These are phyloP conservation scores for Isichthys henryi DNA, from an alignment of 2,113 vertebrate genomes.

Conservation along the genomic window DNA sequence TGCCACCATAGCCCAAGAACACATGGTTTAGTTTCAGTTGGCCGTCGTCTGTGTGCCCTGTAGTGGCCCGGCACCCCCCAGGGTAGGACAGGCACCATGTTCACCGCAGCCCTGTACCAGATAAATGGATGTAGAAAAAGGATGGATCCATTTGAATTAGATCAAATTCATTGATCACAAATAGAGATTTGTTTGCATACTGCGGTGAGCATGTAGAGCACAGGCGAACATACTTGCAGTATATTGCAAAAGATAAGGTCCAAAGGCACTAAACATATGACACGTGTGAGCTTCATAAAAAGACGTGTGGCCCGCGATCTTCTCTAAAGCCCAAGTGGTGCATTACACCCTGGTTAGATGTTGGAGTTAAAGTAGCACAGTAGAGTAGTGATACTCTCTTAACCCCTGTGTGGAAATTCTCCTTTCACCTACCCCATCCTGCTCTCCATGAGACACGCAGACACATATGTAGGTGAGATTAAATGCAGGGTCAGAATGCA, in stretches of 20 bases:
- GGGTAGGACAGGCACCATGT: neutral
- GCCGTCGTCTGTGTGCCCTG: neutral
- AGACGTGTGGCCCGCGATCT: neutral
- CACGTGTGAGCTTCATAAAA: neutral
- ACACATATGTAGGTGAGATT: neutral
- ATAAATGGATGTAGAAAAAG: neutral
- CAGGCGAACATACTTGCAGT: neutral
- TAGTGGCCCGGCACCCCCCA: neutral
- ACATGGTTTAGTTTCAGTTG: neutral
- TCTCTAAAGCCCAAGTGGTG: neutral
- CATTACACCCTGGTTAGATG: neutral
- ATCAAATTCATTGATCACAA: neutral
- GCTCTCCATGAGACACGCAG: neutral
- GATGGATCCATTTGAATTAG: neutral
- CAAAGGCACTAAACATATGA: neutral
- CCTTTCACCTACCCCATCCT: neutral
- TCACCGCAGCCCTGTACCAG: neutral
- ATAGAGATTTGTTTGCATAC: neutral
- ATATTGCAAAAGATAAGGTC: neutral
- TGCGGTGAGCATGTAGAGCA: neutral
- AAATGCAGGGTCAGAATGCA: neutral
- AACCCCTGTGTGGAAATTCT: neutral
- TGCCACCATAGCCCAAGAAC: neutral
- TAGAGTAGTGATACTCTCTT: neutral
- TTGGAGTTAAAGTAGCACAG: neutral